phyloP scores from a whole-genome alignment of 2,888 invertebrate species.

The Agonopterix subpropinquella region DNA sequence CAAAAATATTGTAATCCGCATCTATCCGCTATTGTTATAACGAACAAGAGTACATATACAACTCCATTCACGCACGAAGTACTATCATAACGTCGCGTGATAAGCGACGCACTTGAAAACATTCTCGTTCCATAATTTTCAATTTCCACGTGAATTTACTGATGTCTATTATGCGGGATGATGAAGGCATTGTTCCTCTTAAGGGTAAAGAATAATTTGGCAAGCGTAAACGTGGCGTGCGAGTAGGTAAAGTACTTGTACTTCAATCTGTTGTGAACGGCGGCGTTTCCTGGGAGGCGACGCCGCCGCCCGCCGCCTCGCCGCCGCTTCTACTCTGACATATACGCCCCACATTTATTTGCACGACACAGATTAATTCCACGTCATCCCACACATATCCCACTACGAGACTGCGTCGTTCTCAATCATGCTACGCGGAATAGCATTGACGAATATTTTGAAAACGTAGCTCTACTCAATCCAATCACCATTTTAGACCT shows the following conservation, averaged over 20 bases:
- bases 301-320: slow-evolving; percentile 17
- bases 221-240: slow-evolving; percentile 23
- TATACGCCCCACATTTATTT: slow-evolving; percentile 64
- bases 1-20: too few species aligned
- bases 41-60: too few species aligned
- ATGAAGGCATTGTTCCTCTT: slow-evolving; percentile 39
- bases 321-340: slow-evolving; percentile 36
- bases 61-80: not conserved
- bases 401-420: slow-evolving; percentile 32
- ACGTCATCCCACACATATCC: slow-evolving; percentile 57
- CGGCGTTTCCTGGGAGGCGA: slow-evolving; percentile 27
- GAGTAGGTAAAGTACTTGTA: slow-evolving; percentile 17
- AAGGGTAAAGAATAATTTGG: slow-evolving; percentile 43
- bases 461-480: too few species aligned
- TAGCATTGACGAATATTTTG: not conserved
- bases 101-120: slow-evolving; percentile 14
- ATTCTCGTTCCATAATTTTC: slow-evolving; percentile 26
- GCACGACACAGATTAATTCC: slow-evolving; percentile 64
- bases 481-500: too few species aligned
- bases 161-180: slow-evolving; percentile 29
- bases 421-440: slow-evolving; percentile 40
- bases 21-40: too few species aligned
- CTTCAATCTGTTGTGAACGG: slow-evolving; percentile 37
- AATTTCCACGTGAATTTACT: slow-evolving; percentile 35
- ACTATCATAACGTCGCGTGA: not conserved